Base-by-base conservation (phyloP, 2,797 vertebrate species). In the Cuniculus paca region DNA sequence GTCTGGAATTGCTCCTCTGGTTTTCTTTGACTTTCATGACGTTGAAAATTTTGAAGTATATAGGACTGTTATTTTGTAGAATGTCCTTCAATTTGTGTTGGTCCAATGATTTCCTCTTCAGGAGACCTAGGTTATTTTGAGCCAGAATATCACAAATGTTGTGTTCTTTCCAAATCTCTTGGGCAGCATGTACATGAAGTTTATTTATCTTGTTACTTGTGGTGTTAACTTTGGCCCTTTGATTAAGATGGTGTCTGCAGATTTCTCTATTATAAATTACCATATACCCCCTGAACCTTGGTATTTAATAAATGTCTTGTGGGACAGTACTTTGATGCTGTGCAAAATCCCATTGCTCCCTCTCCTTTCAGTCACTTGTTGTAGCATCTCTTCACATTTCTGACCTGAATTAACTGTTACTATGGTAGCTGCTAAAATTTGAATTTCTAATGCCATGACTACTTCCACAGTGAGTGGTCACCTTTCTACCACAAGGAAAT, bases 1-100 rank as follows among this genome's bases (percentile, higher is more conserved):
- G 34, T 45, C 10, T 74, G 90, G 3, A 77, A 56, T 3, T 11
- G 0, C 39, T 65, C 52, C 26, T 96, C 31, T 14, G 39, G 70
- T 79, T 81, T 88, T 45, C 81, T 94, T 90, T 77, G 48, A 86
- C 77, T 90, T 85, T 63, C 42, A 54, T 26, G 63, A 63, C 24
- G 61, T 90, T n/a, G 80, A 81, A 65, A 39, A 81, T 39, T 68
- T 72, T 70, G 54, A 80, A 50, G 50, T 52, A 22, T 56, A 50
- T 11, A n/a, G 48, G 58, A 75, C 24, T 31, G 26, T 31, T 48
- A 48, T 31, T 87, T 92, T 89, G 20, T 39, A 5, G 9, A 75
- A 31, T 77, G 75, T 70, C 34, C 54, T 22, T 91, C 20, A 45
- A 1, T 88, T 78, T 91, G n/a, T 63, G 70, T 92, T 90, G 61